phyloP scores from a whole-genome alignment of 2,888 invertebrate genomes.

The Eurois occulta region DNA sequence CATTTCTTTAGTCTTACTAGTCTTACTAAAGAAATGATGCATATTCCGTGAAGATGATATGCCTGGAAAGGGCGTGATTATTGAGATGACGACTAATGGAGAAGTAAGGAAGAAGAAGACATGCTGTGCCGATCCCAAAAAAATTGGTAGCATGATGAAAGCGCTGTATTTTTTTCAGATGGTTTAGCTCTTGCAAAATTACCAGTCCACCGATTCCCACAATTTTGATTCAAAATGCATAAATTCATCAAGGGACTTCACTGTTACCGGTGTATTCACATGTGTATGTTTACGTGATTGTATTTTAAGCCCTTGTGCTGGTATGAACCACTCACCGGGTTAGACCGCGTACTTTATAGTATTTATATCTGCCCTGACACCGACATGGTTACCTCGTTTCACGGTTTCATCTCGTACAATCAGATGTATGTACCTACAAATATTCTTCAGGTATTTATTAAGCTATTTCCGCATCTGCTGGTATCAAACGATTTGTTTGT shows the following conservation, averaged over 20 bases:
- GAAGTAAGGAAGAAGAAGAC: neutral
- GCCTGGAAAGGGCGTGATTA: neutral
- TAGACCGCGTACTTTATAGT: constrained; percentile 29
- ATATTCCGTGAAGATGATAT: neutral
- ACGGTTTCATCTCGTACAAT: constrained; percentile 20
- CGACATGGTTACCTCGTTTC: constrained; percentile 20
- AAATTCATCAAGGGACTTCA: constrained; percentile 17
- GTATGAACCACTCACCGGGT: constrained; percentile 18
- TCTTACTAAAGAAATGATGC: neutral
- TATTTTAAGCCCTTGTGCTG: constrained; percentile 50
- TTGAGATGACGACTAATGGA: neutral
- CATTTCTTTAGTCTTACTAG: no score
- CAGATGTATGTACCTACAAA: neutral
- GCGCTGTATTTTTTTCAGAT: neutral
- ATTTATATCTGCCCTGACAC: constrained; percentile 53
- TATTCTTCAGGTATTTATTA: constrained; percentile 11
- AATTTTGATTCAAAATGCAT: neutral
- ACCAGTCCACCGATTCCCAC: neutral
- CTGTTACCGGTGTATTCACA: constrained; percentile 5
- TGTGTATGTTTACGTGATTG: constrained; percentile 40
- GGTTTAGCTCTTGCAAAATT: neutral
- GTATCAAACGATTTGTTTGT: neutral
- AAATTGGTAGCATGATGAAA: neutral
- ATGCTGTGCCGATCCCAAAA: neutral
- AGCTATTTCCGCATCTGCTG: neutral